Percentiles rank a stretch among this genome's conserved stretches.
Conservation (phyloP, 2,797 vertebrate species). For the Sebastes minor region DNA sequence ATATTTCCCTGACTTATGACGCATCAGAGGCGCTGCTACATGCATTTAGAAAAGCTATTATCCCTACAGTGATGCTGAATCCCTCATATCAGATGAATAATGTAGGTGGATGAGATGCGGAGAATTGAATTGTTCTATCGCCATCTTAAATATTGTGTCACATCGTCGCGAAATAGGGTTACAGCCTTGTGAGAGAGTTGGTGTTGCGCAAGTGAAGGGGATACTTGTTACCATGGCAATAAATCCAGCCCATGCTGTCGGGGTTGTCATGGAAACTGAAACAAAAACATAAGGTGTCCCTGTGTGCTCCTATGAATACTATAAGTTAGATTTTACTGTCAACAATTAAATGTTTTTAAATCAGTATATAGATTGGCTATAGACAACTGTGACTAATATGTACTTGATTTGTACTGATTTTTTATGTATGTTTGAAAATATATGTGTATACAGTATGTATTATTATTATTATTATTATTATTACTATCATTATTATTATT, state of each 20-base stretch:
- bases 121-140: constrained; percentile 29
- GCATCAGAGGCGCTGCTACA: not conserved
- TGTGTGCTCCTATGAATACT: constrained; percentile 37
- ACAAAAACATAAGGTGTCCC: constrained; percentile 73
- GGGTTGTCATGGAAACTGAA: constrained; percentile 76
- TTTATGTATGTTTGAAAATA: too few relatives aligned
- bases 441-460: too few relatives aligned
- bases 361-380: not conserved
- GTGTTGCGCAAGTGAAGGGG: constrained; percentile 21
- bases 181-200: not conserved
- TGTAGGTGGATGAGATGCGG: constrained; percentile 28
- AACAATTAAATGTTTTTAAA: not conserved
- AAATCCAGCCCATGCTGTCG: constrained; percentile 70
- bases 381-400: too few relatives aligned
- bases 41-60: constrained; percentile 23
- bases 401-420: too few relatives aligned
- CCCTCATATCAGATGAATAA: constrained; percentile 10
- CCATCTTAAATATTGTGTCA: constrained; percentile 44
- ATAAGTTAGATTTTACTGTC: constrained; percentile 8
- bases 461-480: too few relatives aligned
- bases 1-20: constrained; percentile 15
- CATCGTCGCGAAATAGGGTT: constrained; percentile 33
- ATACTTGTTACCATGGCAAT: constrained; percentile 80
- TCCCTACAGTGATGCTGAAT: not conserved
- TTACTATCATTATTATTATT: too few relatives aligned